Evolutionary conservation across 2,113 vertebrate species (phyloP), one percentile per base, ranked within the genome.

Genomic region (Narcine bancroftii): DNA sequence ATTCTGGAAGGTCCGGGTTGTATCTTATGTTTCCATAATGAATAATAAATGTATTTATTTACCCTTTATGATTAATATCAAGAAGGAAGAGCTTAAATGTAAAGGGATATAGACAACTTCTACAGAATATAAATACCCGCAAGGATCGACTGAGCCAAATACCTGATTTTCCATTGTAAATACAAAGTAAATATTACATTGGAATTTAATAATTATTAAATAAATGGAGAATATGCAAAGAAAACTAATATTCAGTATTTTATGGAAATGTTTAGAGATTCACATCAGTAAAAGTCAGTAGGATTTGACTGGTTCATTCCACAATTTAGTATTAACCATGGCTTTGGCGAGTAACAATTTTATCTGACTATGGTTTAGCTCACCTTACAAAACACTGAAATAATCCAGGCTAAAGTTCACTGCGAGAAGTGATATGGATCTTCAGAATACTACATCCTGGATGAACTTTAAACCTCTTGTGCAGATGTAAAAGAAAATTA

Each of bases 21-120:
- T 60, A 85, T 2, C 13, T 83, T n/a, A 87, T n/a, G n/a, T 87
- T 87, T 36, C 81, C 81, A 60, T 60, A n/a, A n/a, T 87, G 53
- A 81, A 13, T 47, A 4, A 24, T 6, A 29, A 63, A 63, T 63
- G n/a, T 87, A 17, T 19, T n/a, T 56, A 4, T 15, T 3, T 81
- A 45, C 1, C 56, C 11, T 87, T 53, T 4, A 17, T 87, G n/a
- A 87, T 87, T 36, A 7, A 17, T 33, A 60, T 87, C 33, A 60
- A 0, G 33, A 33, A n/a, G 29, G 15, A 83, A 1, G 4, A 53
- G 15, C 4, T 85, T 60, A 56, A 56, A n/a, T 56, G 50, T n/a
- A 39, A 15, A 6, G 15, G 1, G 29, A n/a, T 53, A n/a, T 50
- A 29, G 33, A 15, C 1, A 33, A 53, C 81, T 85, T 29, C 0